Conservation (phyloP, 2,797 vertebrate species). For the Poeciliopsis infans region DNA sequence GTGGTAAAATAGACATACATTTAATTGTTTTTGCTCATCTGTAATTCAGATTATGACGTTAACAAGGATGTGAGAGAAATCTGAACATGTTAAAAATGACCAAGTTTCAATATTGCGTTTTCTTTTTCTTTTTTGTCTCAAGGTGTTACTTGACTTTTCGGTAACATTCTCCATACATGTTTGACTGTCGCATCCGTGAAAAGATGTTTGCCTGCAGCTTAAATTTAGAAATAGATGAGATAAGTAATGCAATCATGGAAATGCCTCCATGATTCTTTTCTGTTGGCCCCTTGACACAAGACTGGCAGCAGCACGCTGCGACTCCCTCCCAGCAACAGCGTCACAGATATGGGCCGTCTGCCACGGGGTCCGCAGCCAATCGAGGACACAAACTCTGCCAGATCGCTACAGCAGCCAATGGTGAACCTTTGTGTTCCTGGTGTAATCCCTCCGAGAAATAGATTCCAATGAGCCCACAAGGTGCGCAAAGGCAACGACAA, state of each 20-base stretch:
- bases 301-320: background rate
- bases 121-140: background rate
- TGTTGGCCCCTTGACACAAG: background rate
- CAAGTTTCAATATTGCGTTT: background rate
- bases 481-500: background rate
- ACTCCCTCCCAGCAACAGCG: constrained; percentile 1
- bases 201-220: constrained; percentile 3
- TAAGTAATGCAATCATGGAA: background rate
- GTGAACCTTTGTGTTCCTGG: constrained; percentile 23
- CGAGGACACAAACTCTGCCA: constrained; percentile 28
- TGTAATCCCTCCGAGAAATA: constrained; percentile 24
- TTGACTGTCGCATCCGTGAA: background rate
- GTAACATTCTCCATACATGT: background rate
- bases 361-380: constrained; percentile 62
- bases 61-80: background rate
- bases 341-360: background rate
- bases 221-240: background rate
- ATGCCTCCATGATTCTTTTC: background rate
- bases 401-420: constrained; percentile 67
- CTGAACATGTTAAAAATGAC: background rate
- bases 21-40: background rate
- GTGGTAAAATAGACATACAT: background rate
- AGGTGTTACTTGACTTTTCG: background rate
- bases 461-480: background rate
- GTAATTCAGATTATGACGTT: background rate